Base-by-base conservation (phyloP, 1,140 invertebrate genomes). In the Drosophila takahashii region DNA sequence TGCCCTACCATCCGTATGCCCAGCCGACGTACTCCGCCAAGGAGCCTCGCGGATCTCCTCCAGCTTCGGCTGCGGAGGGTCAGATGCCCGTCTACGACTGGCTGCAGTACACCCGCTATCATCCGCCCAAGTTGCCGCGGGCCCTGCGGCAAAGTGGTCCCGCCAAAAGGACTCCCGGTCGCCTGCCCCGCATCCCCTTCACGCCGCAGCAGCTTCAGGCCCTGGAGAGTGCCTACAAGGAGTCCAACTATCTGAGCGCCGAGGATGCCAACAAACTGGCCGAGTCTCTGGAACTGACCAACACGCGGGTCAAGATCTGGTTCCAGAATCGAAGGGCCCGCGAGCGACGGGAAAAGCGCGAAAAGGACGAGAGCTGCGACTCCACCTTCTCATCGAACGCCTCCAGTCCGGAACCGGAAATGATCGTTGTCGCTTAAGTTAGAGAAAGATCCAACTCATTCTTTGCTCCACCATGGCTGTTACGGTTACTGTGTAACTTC, bases 271-370 rank as follows among this genome's bases (percentile, higher is more conserved):
- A 92, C 41, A 80, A 81, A 47, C 59, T 94, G 8, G 93, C 93
- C 6, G 90, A 80, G 15, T 76, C 81, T 29, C 75, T 94, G 34
- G 87, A 93, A 18, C 65, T 94, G 37, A 93, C 93, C 6, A 93
- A 93, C 77, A 93, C 93, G n/a, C 83, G 93, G 18, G 95, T 96
- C n/a, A 96, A 96, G 93, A 96, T 96, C 76, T 96, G 96, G 96
- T 96, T 96, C 90, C 96, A 96, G 93, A 96, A 96, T 92, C 93
- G 96, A 54, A 92, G 96, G 56, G 96, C 96, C 0, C 93, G 95
- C 51, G 95, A 96, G 81, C 92, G 95, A 44, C 92, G 96, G 48
- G 95, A 96, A 84, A 93, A 92, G 56, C 90, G 92, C 5, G 92
- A 92, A 70, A 79, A 80, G 51, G 86, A 92, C 34, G 91, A 92